Conservation (phyloP, 2,797 vertebrate species). For the Hozukius guyotensis region DNA sequence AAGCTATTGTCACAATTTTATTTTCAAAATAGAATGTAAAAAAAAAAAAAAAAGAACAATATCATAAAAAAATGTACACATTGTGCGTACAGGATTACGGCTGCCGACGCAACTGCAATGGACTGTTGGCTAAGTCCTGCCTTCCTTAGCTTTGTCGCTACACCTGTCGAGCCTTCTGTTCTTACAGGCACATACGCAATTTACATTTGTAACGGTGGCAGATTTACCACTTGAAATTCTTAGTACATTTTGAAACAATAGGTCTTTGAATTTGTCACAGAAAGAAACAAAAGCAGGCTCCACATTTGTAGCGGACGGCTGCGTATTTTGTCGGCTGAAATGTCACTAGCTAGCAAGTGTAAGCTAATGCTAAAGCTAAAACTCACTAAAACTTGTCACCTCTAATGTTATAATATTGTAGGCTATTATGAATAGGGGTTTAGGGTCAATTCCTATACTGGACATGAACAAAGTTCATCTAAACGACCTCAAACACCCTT, state of each 20-base stretch:
- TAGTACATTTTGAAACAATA: background rate
- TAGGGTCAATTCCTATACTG: background rate
- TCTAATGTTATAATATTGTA: background rate
- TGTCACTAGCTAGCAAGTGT: no score
- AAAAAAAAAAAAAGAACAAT: no score
- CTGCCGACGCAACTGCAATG: no score
- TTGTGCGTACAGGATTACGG: no score
- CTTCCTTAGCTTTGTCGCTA: background rate
- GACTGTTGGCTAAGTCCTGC: no score
- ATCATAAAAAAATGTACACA: no score
- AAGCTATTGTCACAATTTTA: background rate
- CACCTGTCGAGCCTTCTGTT: background rate
- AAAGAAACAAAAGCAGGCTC: no score
- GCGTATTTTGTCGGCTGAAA: no score
- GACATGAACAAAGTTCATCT: background rate
- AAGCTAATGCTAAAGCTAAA: background rate
- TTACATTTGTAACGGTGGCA: background rate
- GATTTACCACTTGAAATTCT: background rate
- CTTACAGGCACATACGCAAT: background rate
- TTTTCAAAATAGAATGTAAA: background rate
- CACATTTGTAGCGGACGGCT: no score
- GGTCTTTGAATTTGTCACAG: no score
- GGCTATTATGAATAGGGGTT: background rate
- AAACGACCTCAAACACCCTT: background rate
- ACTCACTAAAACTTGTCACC: background rate